Evolutionary conservation across 2,797 vertebrate species (phyloP), one percentile per base, ranked within the genome.

Genomic region (Sebastes melanostomus): DNA sequence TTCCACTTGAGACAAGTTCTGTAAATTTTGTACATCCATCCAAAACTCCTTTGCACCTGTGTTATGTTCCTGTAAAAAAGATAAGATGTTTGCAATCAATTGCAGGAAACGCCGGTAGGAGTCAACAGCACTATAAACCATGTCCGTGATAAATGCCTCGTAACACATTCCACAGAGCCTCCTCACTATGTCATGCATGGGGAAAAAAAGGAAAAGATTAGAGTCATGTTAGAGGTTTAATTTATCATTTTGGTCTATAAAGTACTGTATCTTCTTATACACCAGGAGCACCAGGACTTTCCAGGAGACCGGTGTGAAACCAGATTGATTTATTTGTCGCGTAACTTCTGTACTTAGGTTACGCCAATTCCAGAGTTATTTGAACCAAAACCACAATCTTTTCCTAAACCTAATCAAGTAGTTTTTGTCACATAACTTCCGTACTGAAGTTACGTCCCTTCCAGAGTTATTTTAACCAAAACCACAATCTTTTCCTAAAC

Each of bases 131-230:
- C 77, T 58, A 81, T 86, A 83, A 85, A 86, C 55, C 66, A 76
- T 58, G 34, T 85, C 73, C 66, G 78, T 74, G 77, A 81, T 82
- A 88, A 83, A 82, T 66, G 50, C 65, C 30, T 79, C 8, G 5
- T 10, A 77, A 74, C 73, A 78, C 78, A 86, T 88, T 90, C 82
- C 82, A 52, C 73, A 66, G n/a, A 78, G 66, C 38, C 73, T 76
- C 71, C 69, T 78, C 22, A 29, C 63, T 46, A 62, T 30, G 73
- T 60, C 34, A 36, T 22, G 75, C 61, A 72, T 14, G 36, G 38
- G 25, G 11, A 4, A 68, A 62, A 77, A 3, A 12, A 16, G 16
- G 8, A 54, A 78, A 68, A 27, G 63, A 38, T 34, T 62, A 9
- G 4, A 36, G 27, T 24, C 30, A 9, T 4, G 14, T 8, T 10